Conservation (phyloP, 2,113 vertebrate species). For the Poeciliopsis turrubarensis region DNA sequence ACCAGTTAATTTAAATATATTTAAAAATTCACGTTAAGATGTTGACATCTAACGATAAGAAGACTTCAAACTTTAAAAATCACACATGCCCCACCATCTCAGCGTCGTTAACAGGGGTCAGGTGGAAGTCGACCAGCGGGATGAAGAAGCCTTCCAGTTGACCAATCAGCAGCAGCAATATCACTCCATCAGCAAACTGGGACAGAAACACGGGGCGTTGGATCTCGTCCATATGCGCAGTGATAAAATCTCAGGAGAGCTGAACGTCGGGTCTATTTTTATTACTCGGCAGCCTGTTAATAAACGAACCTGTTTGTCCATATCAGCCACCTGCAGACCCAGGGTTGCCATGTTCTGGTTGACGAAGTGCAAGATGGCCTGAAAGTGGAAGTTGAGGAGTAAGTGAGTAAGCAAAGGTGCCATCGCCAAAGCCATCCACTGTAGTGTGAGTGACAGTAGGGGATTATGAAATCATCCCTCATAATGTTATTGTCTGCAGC, state of each 20-base stretch:
- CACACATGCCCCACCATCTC: constrained; percentile 84
- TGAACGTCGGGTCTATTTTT: not conserved
- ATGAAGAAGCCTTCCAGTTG: constrained; percentile 92
- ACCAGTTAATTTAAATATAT: not conserved
- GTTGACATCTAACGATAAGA: not conserved
- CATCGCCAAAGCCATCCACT: too few species aligned
- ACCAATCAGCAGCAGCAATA: constrained; percentile 91
- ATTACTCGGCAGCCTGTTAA: not conserved
- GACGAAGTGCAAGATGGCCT: constrained; percentile 90
- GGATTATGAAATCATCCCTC: not conserved
- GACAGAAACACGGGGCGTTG: constrained; percentile 13
- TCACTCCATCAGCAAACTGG: constrained; percentile 93
- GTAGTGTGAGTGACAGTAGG: not conserved
- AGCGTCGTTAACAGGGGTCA: constrained; percentile 79
- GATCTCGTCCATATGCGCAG: not conserved
- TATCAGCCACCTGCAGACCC: constrained; percentile 85
- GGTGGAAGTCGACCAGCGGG: constrained; percentile 85
- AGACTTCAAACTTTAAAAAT: not conserved
- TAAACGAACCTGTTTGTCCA: constrained; percentile 80
- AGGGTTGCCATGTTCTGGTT: constrained; percentile 85
- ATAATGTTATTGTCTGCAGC: not conserved
- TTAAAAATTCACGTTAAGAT: not conserved
- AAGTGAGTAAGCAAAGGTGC: not conserved
- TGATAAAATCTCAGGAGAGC: constrained; percentile 11
- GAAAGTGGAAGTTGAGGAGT: constrained; percentile 22